Percentiles rank a stretch among this genome's conserved stretches.
These are phyloP conservation scores for Calcarius lapponicus DNA, from an alignment of 2,797 vertebrate species.

Conservation along the genomic window DNA sequence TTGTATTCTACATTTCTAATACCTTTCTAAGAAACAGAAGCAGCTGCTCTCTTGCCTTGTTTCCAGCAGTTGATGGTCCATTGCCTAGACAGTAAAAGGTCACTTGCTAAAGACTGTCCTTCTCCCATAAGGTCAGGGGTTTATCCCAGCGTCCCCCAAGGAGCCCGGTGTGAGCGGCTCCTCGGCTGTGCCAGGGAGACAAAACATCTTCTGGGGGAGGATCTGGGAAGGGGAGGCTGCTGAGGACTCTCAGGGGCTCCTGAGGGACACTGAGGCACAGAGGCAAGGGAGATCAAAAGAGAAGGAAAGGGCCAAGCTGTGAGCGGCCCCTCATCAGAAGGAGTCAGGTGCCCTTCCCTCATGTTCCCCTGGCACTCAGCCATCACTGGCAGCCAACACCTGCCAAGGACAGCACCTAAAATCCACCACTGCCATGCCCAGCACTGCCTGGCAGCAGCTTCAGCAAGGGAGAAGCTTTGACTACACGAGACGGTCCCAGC, in stretches of 20 bases:
- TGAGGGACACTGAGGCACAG: not conserved
- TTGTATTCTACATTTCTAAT: not conserved
- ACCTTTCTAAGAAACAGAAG: not conserved
- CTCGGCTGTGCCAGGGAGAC: not conserved
- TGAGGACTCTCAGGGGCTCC: not conserved
- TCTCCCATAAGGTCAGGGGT: not conserved
- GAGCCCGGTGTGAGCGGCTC: fast-evolving
- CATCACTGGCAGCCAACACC: fast-evolving
- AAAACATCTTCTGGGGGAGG: fast-evolving
- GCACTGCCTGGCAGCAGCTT: not conserved
- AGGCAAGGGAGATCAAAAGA: fast-evolving
- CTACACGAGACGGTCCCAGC: not conserved
- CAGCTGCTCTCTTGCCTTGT: not conserved
- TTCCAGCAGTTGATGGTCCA: not conserved
- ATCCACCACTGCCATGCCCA: fast-evolving
- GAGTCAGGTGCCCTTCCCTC: fast-evolving
- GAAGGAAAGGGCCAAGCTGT: not conserved
- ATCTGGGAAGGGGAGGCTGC: not conserved
- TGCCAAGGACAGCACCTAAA: not conserved
- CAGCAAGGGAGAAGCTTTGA: not conserved
- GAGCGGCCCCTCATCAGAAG: not conserved
- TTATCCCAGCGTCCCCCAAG: not conserved
- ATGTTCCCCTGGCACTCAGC: fast-evolving
- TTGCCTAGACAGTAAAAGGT: not conserved
- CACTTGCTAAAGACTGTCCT: not conserved